Evolutionary conservation across 2,113 vertebrate genomes (phyloP), one percentile per base, ranked within the genome.

Genomic region (Cacatua alba): DNA sequence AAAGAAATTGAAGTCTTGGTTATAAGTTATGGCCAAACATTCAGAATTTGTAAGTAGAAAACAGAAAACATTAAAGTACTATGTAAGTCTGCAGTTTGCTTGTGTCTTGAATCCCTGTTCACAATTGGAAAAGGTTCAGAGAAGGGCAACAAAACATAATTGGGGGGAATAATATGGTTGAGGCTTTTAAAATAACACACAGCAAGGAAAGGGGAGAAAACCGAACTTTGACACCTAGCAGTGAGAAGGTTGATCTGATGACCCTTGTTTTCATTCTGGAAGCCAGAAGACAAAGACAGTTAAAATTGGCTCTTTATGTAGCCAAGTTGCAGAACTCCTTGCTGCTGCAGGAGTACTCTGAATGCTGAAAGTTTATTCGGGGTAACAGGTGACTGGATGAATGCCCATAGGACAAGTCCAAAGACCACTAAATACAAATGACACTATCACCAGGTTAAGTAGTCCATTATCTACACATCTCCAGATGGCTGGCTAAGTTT

Each of bases 81-180:
- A 37, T 3, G 2, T 14, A 49, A 69, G 33, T 17, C 41, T 46
- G 24, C 0, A 0, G 4, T 41, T 60, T n/a, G 35, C 16, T 25
- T 57, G 3, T 37, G 17, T 57, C 53, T 63, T 49, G 41, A 68
- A 85, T 39, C n/a, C n/a, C 46, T 44, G 33, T 39, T 55, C 8
- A 31, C 81, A 44, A 13, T 4, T 57, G 16, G 46, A 76, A 52
- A 59, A 57, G 23, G 29, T 44, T 76, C 43, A 81, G 37, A 67
- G n/a, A 63, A 69, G 37, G 20, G 11, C 35, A 69, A 75, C 24
- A 85, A 44, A 69, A 69, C 10, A n/a, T 31, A 15, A 39, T 0
- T 37, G 69, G 33, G 19, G 10, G 29, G 15, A 59, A 46, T 53
- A 72, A 52, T 3, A 26, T 5, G n/a, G 13, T 8, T 49, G 67